These are phyloP conservation scores for Circaetus cinerascens DNA, from an alignment of 2,113 vertebrate species.

Conservation along the genomic window DNA sequence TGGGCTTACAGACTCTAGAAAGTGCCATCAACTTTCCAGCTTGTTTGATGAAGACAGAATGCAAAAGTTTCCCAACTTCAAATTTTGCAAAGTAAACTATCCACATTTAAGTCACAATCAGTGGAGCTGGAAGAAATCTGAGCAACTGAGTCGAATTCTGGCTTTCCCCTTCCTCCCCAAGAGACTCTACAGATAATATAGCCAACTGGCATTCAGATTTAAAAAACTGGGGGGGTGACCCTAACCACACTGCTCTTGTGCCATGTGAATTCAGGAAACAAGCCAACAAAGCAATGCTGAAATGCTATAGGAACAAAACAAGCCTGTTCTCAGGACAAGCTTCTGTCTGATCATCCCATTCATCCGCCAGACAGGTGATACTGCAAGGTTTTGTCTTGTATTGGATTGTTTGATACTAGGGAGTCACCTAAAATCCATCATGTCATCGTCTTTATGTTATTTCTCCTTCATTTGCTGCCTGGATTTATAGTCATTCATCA, in stretches of 20 bases:
- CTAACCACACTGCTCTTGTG: background rate
- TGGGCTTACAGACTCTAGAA: background rate
- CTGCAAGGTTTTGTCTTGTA: background rate
- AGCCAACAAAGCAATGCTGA: background rate
- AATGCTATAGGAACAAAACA: background rate
- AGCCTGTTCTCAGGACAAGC: background rate
- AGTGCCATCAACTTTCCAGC: background rate
- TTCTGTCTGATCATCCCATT: background rate
- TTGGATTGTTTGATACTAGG: background rate
- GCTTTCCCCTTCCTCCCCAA: background rate
- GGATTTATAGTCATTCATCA: slow-evolving; percentile 25
- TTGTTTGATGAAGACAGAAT: background rate
- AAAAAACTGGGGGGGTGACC: background rate
- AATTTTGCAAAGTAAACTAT: background rate
- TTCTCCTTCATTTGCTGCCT: slow-evolving; percentile 7
- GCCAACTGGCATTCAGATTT: background rate
- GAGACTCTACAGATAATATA: background rate
- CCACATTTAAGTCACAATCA: background rate
- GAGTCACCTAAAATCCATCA: slow-evolving; percentile 26
- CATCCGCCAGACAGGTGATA: background rate
- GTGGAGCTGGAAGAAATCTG: background rate
- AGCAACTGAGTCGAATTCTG: background rate
- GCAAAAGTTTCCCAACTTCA: background rate
- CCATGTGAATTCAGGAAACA: background rate
- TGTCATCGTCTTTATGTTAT: background rate